Percentiles rank a stretch among this genome's conserved stretches.
phyloP scores from a whole-genome alignment of 2,797 vertebrate species.

The Diceros bicornis region DNA sequence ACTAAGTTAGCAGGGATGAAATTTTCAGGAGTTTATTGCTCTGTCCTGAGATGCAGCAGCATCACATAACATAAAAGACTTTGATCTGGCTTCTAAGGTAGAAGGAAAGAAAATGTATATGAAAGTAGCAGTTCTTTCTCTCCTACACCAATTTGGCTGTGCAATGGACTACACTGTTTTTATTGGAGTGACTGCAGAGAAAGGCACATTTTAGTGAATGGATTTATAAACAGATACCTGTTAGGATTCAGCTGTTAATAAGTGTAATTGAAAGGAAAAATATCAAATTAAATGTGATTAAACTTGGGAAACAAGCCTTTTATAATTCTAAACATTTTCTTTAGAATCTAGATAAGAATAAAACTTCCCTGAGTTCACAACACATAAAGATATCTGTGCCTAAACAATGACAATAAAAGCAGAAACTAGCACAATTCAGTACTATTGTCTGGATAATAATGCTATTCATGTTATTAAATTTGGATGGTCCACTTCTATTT shows the following conservation, averaged over 20 bases:
- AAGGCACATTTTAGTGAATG: conserved; percentile 6
- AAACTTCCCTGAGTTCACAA: conserved; percentile 18
- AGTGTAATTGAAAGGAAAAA: not conserved
- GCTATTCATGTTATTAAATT: not conserved
- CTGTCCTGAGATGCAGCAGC: not conserved
- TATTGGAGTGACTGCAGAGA: conserved; percentile 5
- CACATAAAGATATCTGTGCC: not conserved
- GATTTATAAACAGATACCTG: conserved; percentile 34
- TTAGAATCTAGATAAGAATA: not conserved
- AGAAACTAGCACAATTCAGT: not conserved
- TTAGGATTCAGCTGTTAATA: conserved; percentile 20
- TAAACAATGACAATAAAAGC: conserved; percentile 22
- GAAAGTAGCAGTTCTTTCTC: not conserved
- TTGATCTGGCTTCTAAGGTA: conserved; percentile 56
- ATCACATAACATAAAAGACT: not conserved
- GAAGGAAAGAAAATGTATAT: conserved; percentile 4
- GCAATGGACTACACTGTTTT: not conserved
- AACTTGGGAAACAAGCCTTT: conserved; percentile 32
- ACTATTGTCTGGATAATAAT: not conserved
- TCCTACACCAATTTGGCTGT: not conserved
- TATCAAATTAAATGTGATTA: conserved; percentile 58
- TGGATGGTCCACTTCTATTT: not conserved
- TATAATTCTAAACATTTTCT: not conserved
- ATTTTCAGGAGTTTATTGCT: conserved; percentile 72
- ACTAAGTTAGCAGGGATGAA: conserved; percentile 64